Evolutionary conservation across 2,888 invertebrate genomes (phyloP).

Genomic region (Dolichopus griseipennis): DNA sequence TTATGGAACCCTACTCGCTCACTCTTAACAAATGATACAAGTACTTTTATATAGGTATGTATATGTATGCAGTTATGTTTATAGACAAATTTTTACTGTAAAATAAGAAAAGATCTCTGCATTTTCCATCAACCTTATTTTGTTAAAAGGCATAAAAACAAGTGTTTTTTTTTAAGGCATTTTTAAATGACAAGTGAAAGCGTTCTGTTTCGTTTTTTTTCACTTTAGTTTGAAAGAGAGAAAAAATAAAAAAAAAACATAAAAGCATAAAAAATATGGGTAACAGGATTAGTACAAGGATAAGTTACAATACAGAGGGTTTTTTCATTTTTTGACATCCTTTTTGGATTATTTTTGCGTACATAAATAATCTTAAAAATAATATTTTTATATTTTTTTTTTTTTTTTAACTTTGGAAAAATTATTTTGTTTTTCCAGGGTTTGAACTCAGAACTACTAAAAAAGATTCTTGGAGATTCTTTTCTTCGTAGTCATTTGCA

Average conservation of each 20-base stretch:
- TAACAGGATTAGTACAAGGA: neutral
- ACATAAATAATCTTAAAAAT: neutral
- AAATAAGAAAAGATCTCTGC: neutral
- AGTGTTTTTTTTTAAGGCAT: neutral
- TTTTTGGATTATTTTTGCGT: neutral
- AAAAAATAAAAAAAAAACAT: neutral
- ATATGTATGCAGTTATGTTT: too few species aligned
- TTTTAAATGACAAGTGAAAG: neutral
- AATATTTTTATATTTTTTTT: too few species aligned
- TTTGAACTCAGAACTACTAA: too few species aligned
- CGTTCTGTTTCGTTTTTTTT: neutral
- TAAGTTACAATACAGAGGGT: neutral
- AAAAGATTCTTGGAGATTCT: too few species aligned
- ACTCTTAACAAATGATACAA: too few species aligned
- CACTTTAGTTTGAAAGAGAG: too few species aligned
- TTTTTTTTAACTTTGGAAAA: too few species aligned
- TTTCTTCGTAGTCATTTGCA: too few species aligned
- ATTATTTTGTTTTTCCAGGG: too few species aligned
- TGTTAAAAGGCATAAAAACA: neutral
- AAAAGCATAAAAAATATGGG: neutral
- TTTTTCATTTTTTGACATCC: neutral
- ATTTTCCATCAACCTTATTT: neutral
- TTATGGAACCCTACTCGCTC: too few species aligned
- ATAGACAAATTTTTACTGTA: too few species aligned
- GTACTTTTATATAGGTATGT: too few species aligned